Base-by-base conservation (phyloP, 1,140 invertebrate genomes). In the Zaprionus africanus region DNA sequence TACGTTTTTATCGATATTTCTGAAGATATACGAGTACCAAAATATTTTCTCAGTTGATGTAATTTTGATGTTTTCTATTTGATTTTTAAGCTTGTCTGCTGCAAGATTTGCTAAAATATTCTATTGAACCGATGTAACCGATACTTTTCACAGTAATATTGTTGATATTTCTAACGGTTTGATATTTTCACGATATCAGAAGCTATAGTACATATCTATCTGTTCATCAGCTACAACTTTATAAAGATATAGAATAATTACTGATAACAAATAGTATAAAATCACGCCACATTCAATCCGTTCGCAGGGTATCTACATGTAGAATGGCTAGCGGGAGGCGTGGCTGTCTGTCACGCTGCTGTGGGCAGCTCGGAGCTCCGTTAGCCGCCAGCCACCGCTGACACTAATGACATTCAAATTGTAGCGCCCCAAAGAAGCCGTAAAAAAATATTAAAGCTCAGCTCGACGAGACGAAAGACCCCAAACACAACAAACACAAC, bases 391-490 rank as follows among this genome's bases (percentile, higher is more conserved):
- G 68, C 63, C 80, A 78, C 65, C 80, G 78, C 68, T 86, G 83
- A 87, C 83, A 77, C 79, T 86, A 86, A 86, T 86, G 82, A 87
- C 82, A 82, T 82, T 86, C 76, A 82, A 87, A 87, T 82, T 86
- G 82, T 87, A 82, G 83, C 83, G 83, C 79, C 68, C 79, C 41
- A 17, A 86, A 87, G 82, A 85, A 85, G 83, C 79, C 79, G 77
- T 87, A 86, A 86, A 81, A 28, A 78, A 82, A 81, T 78, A 83
- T 66, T 69, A 81, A 84, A 84, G 80, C 78, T 73, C 76, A 81
- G 66, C 78, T 67, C 64, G 62, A 79, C 66, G 53, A n/a, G 31
- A 61, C 28, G 22, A 46, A 59, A 67, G 19, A 17, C 65, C 65
- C 66, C 49, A 9, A 49, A 36, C 65, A 24, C n/a, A 43, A n/a